Conservation (phyloP, 2,113 vertebrate species). For the Tyto alba region DNA sequence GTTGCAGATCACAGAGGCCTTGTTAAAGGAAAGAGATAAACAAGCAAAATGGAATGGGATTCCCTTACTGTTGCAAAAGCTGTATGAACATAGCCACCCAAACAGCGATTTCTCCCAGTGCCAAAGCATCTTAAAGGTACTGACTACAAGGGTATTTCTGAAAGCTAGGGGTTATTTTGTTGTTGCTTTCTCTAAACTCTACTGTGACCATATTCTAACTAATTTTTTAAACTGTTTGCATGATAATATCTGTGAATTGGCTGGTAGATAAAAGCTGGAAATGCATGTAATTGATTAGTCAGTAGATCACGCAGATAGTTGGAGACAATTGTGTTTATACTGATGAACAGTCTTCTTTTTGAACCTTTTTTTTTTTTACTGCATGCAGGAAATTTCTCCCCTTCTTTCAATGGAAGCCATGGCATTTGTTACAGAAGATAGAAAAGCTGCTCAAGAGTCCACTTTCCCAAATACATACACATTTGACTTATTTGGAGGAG, state of each 20-base stretch:
- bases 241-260: background rate
- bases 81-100: constrained; percentile 89
- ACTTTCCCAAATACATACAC: constrained; percentile 95
- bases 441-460: constrained; percentile 89
- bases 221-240: background rate
- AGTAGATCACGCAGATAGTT: background rate
- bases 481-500: constrained; percentile 97
- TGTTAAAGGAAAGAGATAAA: constrained; percentile 91
- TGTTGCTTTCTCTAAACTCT: background rate
- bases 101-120: constrained; percentile 93
- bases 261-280: background rate
- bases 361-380: background rate
- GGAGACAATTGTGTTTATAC: background rate
- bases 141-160: background rate
- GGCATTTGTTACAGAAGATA: constrained; percentile 96
- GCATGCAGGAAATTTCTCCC: constrained; percentile 86
- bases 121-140: constrained; percentile 93
- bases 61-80: constrained; percentile 87
- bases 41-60: constrained; percentile 95
- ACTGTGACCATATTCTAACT: accelerated
- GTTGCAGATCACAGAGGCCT: constrained; percentile 84
- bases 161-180: background rate
- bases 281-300: background rate
- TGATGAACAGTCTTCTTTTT: background rate
- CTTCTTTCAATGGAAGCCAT: constrained; percentile 98